Evolutionary conservation across 2,797 vertebrate species (phyloP).

Genomic region (Enteromius fasciolatus): DNA sequence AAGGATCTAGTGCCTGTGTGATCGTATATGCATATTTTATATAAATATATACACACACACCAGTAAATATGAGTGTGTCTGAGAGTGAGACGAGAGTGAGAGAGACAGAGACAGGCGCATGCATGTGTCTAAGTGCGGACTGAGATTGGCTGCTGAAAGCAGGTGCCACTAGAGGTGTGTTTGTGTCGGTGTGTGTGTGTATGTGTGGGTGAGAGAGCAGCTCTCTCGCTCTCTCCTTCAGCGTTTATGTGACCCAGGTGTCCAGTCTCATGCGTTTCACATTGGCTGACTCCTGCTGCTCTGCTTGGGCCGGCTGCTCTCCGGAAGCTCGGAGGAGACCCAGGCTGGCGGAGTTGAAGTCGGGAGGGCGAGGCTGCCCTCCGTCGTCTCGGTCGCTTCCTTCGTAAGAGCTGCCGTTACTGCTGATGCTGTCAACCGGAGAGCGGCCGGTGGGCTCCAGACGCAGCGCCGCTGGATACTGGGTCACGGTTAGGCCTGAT

Average conservation of each 20-base stretch:
- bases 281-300: slow-evolving; percentile 87
- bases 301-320: slow-evolving; percentile 68
- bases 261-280: slow-evolving; percentile 95
- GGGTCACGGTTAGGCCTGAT: slow-evolving; percentile 62
- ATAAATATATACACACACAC: slow-evolving; percentile 41
- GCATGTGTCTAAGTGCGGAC: slow-evolving; percentile 53
- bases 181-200: slow-evolving; percentile 36
- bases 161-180: slow-evolving; percentile 48
- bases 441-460: slow-evolving; percentile 83
- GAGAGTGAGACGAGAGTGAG: slow-evolving; percentile 51
- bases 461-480: slow-evolving; percentile 77
- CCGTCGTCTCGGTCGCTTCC: slow-evolving; percentile 90
- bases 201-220: slow-evolving; percentile 30
- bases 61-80: slow-evolving; percentile 50
- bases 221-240: slow-evolving; percentile 39
- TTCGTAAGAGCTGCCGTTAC: slow-evolving; percentile 92
- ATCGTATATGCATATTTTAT: slow-evolving; percentile 45
- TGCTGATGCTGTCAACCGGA: slow-evolving; percentile 93
- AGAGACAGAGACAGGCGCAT: slow-evolving; percentile 49
- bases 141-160: slow-evolving; percentile 47
- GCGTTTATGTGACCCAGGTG: slow-evolving; percentile 90
- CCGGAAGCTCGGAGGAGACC: slow-evolving; percentile 83
- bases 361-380: slow-evolving; percentile 77
- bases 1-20: slow-evolving; percentile 33
- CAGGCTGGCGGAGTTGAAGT: slow-evolving; percentile 82